phyloP scores from a whole-genome alignment of 2,113 vertebrate genomes.

The Percopsis transmontana region DNA sequence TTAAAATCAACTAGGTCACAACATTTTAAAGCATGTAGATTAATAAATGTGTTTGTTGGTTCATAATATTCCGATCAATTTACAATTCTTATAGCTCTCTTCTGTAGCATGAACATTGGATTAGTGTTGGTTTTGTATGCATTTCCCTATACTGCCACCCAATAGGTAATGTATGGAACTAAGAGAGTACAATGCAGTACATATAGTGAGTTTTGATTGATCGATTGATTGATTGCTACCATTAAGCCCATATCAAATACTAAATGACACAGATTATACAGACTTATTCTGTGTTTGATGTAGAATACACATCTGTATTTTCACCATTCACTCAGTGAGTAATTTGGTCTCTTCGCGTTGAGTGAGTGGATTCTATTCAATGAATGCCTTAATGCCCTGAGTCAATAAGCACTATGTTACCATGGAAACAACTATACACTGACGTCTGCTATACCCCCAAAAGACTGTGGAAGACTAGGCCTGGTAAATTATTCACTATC shows the following conservation, averaged over 20 bases:
- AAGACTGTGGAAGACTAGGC: conserved; percentile 10
- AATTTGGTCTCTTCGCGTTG: conserved; percentile 27
- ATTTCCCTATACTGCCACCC: no score
- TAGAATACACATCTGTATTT: conserved; percentile 31
- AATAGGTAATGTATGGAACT: no score
- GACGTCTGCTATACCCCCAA: conserved; percentile 2
- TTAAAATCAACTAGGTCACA: no score
- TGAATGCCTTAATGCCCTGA: conserved; percentile 27
- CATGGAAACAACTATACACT: conserved; percentile 34
- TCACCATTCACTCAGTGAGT: conserved; percentile 12
- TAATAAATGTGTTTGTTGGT: no score
- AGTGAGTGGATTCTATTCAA: conserved; percentile 36
- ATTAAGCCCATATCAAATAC: neutral
- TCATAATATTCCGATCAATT: no score
- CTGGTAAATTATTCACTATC: conserved; percentile 6
- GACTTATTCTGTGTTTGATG: conserved; percentile 20
- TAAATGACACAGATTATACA: conserved; percentile 17
- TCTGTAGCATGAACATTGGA: no score
- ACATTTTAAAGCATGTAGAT: no score
- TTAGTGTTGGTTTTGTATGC: no score
- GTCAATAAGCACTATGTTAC: conserved; percentile 42
- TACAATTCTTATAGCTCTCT: no score
- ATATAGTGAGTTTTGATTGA: no score
- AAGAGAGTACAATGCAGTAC: no score
- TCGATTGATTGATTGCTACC: neutral